Evolutionary conservation across 2,797 vertebrate genomes (phyloP), one percentile per base, ranked within the genome.

Genomic region (Anabas testudineus): DNA sequence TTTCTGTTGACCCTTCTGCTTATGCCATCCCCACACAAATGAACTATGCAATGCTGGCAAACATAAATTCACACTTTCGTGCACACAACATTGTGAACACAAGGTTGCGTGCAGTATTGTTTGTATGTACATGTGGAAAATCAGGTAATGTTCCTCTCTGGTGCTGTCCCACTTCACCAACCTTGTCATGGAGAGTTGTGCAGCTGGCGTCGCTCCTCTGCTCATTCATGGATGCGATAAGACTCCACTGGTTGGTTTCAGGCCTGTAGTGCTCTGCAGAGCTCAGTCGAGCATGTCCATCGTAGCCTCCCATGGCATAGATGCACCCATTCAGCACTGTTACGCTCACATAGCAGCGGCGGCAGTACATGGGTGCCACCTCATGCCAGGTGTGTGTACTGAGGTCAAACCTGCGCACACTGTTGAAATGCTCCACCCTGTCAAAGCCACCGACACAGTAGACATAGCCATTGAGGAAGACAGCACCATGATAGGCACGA

Each of bases 251-350:
- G 77, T 96, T 96, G 39, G 86, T 93, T 56, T 95, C 90, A 0
- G 95, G 94, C 18, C 91, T 80, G 0, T 95, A 96, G 1, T 86
- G 74, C 41, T 98, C 96, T 0, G 93, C 96, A 0, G 93, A 93
- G 78, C 83, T 94, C 51, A 95, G 92, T 4, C 91, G 84, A 8
- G 5, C 19, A 0, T 90, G 76, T 12, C 96, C 95, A 0, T 96
- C 90, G 10, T 84, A 94, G 10, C 96, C 96, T 18, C 96, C 96
- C 85, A 97, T 90, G 69, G 95, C 95, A 0, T 96, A 97, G 71
- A 97, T 94, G 66, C 76, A 90, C 9, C 91, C 84, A 0, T 94
- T 73, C 39, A 96, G 86, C 10, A 94, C 88, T 0, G 94, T 74
- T 7, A 96, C 93, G 0, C 96, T 96, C 24, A 96, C 91, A 0